Evolutionary conservation across 2,888 invertebrate genomes (phyloP), one percentile per base, ranked within the genome.

Genomic region (Agrotis clavis): DNA sequence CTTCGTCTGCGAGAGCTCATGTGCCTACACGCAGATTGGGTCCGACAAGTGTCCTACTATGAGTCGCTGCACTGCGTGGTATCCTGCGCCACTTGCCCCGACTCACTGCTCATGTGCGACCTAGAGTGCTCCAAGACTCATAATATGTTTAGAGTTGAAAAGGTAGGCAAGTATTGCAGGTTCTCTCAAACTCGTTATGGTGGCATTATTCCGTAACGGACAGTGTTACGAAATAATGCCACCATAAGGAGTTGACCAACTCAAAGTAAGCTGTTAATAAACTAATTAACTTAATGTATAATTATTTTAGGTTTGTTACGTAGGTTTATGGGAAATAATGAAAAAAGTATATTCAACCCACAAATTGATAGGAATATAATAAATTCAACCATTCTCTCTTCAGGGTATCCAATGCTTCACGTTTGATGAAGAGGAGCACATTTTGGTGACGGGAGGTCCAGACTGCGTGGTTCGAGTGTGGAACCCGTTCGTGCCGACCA

Each of bases 391-490:
- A 41, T 41, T 11, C 2, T 21, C 19, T 25, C 16, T 35, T 1
- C 82, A 97, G 97, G 97, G 97, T 25, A 96, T 97, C 41, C 97
- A 97, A 79, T 97, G 97, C 81, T 97, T 97, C 88, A 96, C 96
- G 71, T 94, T 97, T 87, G 97, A 96, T 83, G 97, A 97, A 90
- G 96, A 95, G 18, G 94, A 94, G 35, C 97, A 97, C 82, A 91
- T 97, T 60, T 88, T 98, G 64, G 97, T 97, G 67, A 97, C 97
- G 2, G 98, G 98, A 1, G 98, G 98, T 5, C 97, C 98, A 9
- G 98, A 98, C 92, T 97, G 98, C 84, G 89, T 97, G 65, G 96
- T 98, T 30, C 97, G 98, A 45, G 95, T 98, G 64, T 99, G 98
- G 98, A 98, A 98, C 92, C 97, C 98, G 0, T 98, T 98, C 89